Percentiles rank a stretch among this genome's conserved stretches.
Evolutionary conservation across 2,888 invertebrate genomes (phyloP).

Genomic region (Chrysotoxum bicinctum): DNA sequence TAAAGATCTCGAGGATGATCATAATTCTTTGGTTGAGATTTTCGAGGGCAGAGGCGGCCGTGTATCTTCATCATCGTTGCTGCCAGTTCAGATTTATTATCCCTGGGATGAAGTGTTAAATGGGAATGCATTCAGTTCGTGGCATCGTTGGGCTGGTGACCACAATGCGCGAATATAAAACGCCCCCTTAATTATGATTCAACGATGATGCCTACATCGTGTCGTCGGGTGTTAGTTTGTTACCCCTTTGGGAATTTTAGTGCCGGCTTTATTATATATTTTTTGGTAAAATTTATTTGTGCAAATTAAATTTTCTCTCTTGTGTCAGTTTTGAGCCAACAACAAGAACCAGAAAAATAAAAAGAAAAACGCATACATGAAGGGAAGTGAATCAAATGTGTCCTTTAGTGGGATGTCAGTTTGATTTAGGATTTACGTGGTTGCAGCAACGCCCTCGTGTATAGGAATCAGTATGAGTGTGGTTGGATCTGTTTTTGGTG

Average conservation of each 20-base stretch:
- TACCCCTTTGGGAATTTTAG: conserved; percentile 48
- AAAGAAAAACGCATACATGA: background rate
- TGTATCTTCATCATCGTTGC: conserved; percentile 64
- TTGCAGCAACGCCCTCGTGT: conserved; percentile 55
- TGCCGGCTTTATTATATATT: conserved; percentile 13
- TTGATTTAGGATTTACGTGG: conserved; percentile 70
- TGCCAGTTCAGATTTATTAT: conserved; percentile 64
- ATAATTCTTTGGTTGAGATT: conserved; percentile 55
- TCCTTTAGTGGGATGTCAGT: conserved; percentile 69
- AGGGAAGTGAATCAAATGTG: conserved; percentile 66
- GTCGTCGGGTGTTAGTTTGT: conserved; percentile 15
- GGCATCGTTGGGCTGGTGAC: conserved; percentile 31
- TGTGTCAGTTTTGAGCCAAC: conserved; percentile 24
- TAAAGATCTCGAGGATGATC: conserved; percentile 66
- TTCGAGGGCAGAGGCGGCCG: conserved; percentile 7
- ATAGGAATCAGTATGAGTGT: conserved; percentile 25
- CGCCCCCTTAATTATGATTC: conserved; percentile 71
- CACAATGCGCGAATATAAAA: conserved; percentile 48
- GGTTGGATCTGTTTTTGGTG: conserved; percentile 15
- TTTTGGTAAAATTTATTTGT: conserved; percentile 68
- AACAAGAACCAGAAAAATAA: background rate
- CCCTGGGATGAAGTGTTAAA: conserved; percentile 42
- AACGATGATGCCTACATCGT: conserved; percentile 29
- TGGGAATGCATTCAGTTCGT: conserved; percentile 43
- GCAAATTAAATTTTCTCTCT: conserved; percentile 63